Evolutionary conservation across 1,140 invertebrate genomes (phyloP), one percentile per base, ranked within the genome.

Genomic region (Bombus waltoni): DNA sequence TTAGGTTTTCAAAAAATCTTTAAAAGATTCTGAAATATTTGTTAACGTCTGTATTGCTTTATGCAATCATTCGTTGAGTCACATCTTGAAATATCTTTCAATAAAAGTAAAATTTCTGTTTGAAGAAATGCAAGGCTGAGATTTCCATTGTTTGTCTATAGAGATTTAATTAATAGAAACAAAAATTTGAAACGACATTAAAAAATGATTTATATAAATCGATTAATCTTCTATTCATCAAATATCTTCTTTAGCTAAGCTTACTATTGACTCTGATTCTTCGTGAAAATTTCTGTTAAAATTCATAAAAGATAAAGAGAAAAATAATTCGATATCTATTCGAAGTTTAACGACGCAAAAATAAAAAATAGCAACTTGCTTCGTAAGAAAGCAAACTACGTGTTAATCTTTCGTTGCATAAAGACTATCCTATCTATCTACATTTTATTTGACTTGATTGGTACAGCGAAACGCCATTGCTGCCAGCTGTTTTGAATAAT

Each of bases 401-500:
- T 25, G n/a, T 22, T n/a, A 59, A 76, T 88, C 70, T 75, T 66
- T 87, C 62, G 53, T 82, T 42, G 18, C 59, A 59, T 5, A 62
- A 68, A 71, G 35, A 42, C 35, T 73, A 59, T 38, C 62, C 76
- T 32, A 35, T 38, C 35, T 59, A 80, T 65, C 59, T 35, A 44
- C 80, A 47, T 76, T 59, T 65, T 80, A 68, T 88, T 85, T 38
- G 70, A 66, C 57, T 77, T 79, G 90, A 91, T 91, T 87, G 84
- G 73, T 90, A 87, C 85, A 85, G 71, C 85, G 72, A 73, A 83
- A 85, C 83, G 68, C 79, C 85, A 65, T 88, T 87, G 81, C 76
- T 38, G 65, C 76, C 87, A 86, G 80, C 83, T 90, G 88, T 70
- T 91, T 88, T 91, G 87, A 90, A 90, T 91, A 89, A 89, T 90